Conservation (phyloP, 2,113 vertebrate species). For the Amazona vittata region DNA sequence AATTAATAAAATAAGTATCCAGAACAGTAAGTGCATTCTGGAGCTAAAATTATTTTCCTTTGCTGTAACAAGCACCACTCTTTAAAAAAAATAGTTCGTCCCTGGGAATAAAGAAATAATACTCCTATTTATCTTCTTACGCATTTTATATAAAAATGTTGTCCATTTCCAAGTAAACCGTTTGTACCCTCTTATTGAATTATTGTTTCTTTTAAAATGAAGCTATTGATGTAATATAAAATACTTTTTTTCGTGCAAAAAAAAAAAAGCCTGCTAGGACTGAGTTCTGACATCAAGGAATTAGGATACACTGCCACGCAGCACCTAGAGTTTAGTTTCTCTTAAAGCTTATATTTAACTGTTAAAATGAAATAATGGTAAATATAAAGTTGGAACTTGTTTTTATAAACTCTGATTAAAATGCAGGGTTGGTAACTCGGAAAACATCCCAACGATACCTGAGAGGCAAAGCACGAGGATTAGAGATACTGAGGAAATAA, state of each 20-base stretch:
- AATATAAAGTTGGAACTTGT: background rate
- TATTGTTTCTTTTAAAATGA: background rate
- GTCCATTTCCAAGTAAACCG: background rate
- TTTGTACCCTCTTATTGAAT: background rate
- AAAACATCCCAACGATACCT: background rate
- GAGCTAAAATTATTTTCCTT: background rate
- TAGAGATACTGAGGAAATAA: background rate
- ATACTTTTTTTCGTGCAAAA: background rate
- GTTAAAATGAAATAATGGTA: background rate
- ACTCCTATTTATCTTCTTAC: background rate
- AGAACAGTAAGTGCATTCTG: background rate
- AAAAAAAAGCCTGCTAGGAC: background rate
- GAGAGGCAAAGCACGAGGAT: background rate
- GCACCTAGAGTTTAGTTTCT: background rate
- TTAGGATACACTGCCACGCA: background rate
- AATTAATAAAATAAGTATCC: background rate
- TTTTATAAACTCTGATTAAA: constrained; percentile 23
- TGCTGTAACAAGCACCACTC: rapidly evolving
- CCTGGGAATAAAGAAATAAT: background rate
- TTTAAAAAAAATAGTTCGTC: background rate
- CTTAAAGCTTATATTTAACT: background rate
- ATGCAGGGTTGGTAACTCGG: background rate
- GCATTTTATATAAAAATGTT: background rate
- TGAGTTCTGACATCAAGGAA: background rate
- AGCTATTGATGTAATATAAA: background rate